Base-by-base conservation (phyloP, 2,888 invertebrate species). In the Leptopilina drosophilae region DNA sequence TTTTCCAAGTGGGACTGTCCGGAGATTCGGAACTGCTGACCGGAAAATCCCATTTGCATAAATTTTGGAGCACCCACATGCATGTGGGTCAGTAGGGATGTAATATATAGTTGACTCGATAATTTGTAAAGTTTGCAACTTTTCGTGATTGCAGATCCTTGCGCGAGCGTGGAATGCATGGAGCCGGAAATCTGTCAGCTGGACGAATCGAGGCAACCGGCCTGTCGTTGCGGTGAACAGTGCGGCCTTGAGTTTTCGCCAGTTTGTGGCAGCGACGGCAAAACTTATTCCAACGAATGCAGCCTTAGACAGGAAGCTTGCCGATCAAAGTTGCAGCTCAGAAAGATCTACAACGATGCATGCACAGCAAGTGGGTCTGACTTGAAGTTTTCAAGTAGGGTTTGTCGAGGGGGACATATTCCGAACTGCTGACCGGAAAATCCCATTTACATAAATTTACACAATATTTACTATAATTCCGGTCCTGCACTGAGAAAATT, bases 101-200 rank as follows among this genome's bases (percentile, higher is more conserved):
- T 59, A 73, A 73, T 73, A 73, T 73, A 73, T 56, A 73, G 73
- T 73, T 73, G 56, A 73, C 73, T 73, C 73, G 73, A 73, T 73
- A 73, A 73, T 73, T 73, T 73, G 73, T 73, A 73, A 73, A 73
- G 73, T 73, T 73, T 73, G 73, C 73, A 73, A 73, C 56, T 53
- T 75, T 78, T 33, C 69, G 80, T 81, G 77, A 77, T 85, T 93
- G 75, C 93, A 98, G 98, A 98, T 94, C 98, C 98, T 0, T 98
- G 98, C 92, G 94, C 95, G 64, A 95, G 95, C 79, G 94, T 96
- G 84, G 94, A 94, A 88, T 98, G 98, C 92, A 93, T 95, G 46
- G 95, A 95, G 84, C 95, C 96, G 49, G 96, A 97, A 89, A 94
- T 97, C 81, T 98, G 98, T 92, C 96, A 96, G 91, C 93, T 98